phyloP scores from a whole-genome alignment of 2,797 vertebrate species.

The Gallinago solitaria region DNA sequence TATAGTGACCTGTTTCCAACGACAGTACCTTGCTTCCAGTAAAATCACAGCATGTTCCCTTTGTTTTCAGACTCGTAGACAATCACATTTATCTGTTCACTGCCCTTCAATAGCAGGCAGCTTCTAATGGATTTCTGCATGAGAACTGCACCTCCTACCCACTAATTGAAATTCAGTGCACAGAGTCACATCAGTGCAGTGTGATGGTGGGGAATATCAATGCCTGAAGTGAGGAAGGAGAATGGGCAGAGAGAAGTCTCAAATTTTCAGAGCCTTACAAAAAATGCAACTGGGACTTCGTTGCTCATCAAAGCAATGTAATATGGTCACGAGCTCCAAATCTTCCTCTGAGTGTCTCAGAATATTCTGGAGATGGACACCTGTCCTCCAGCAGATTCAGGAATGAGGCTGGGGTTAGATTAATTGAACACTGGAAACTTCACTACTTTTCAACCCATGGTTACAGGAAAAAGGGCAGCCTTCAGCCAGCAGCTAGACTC shows the following conservation, averaged over 20 bases:
- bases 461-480: not conserved
- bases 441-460: fast-evolving
- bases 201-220: slow-evolving; percentile 57
- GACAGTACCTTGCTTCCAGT: slow-evolving; percentile 36
- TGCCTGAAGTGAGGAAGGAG: not conserved
- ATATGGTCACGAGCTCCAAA: not conserved
- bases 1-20: not conserved
- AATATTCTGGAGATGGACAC: not conserved
- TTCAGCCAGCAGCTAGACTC: not conserved
- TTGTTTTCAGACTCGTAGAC: slow-evolving; percentile 14
- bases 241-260: not conserved
- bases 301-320: not conserved
- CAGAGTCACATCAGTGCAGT: slow-evolving; percentile 18
- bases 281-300: not conserved
- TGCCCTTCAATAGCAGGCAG: slow-evolving; percentile 38
- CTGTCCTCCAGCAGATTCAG: not conserved
- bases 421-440: not conserved
- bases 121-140: slow-evolving; percentile 3
- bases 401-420: not conserved
- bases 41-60: slow-evolving; percentile 27
- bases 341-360: not conserved
- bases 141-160: not conserved
- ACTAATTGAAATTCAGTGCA: slow-evolving; percentile 60
- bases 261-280: not conserved
- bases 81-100: slow-evolving; percentile 58